Base-by-base conservation (phyloP, 2,888 invertebrate genomes). In the Galerucella calmariensis region DNA sequence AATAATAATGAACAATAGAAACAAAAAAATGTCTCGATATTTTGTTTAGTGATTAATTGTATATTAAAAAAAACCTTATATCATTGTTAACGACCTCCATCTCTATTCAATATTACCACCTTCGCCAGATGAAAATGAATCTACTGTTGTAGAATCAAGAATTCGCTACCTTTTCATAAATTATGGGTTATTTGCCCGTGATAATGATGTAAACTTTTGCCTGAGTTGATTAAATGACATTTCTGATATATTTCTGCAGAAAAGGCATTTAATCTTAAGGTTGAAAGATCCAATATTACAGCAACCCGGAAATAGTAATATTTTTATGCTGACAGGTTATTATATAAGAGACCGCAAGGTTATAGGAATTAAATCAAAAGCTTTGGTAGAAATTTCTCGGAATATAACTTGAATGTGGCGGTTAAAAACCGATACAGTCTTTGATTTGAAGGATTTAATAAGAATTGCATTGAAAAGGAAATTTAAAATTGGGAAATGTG, bases 221-320 rank as follows among this genome's bases (percentile, higher is more conserved):
- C 75, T 72, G 70, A 41, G 63, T 68, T 75, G 72, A 78, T 77
- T 78, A 78, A 78, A 75, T 78, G 78, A 75, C 76, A 76, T 67
- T 71, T 75, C 65, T 58, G 51, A 69, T 72, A 69, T 67, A 73
- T 74, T 70, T 68, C 69, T 56, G 41, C 63, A 67, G 59, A 66
- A 72, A 48, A 67, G 69, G 61, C 73, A 76, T 66, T 76, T 75
- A 71, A 74, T 75, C 68, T 59, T 46, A 63, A 56, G 56, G 68
- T 69, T 35, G 72, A 58, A 53, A 24, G 63, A 65, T 70, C 20
- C 41, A 53, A 69, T 69, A 65, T 63, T 62, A 41, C 16, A 62
- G 16, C 62, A 62, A 62, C 56, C 61, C 71, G 71, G 71, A 71
- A 65, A 71, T 71, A n/a, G 56, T 53, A 53, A 58, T 65, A 65